Conservation (phyloP, 2,888 invertebrate genomes). For the Pseudococcus longispinus region DNA sequence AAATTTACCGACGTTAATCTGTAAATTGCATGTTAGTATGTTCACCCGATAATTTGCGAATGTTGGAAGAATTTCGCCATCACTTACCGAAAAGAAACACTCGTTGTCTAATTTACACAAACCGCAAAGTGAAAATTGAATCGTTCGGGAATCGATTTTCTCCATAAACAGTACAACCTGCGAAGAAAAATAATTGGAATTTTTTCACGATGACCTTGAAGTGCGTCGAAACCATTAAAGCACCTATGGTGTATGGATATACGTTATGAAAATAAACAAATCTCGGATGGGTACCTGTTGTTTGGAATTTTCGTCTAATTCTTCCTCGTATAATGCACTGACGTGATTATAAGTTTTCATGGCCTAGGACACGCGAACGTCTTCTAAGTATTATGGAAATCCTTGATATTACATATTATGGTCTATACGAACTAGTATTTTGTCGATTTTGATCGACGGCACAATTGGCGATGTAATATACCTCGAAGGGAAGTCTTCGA, state of each 20-base stretch:
- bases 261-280: neutral
- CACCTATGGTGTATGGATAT: neutral
- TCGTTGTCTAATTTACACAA: slow-evolving; percentile 58
- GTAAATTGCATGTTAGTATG: neutral
- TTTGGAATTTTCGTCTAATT: slow-evolving; percentile 49
- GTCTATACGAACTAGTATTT: neutral
- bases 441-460: slow-evolving; percentile 10
- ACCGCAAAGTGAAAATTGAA: slow-evolving; percentile 58
- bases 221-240: neutral
- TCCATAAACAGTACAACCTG: slow-evolving; percentile 58
- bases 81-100: slow-evolving; percentile 58
- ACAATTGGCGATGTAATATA: neutral
- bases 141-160: slow-evolving; percentile 57
- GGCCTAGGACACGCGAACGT: slow-evolving; percentile 32
- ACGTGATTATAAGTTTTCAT: slow-evolving; percentile 44
- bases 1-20: neutral
- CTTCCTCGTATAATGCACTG: slow-evolving; percentile 48
- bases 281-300: slow-evolving; percentile 14
- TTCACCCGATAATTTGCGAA: no score
- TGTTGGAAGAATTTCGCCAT: neutral
- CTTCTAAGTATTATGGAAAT: slow-evolving; percentile 6
- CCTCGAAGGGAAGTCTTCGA: neutral
- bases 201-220: neutral
- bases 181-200: slow-evolving; percentile 35
- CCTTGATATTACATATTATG: neutral